Evolutionary conservation across 2,888 invertebrate genomes (phyloP).

Genomic region (Meandrusa payeni): DNA sequence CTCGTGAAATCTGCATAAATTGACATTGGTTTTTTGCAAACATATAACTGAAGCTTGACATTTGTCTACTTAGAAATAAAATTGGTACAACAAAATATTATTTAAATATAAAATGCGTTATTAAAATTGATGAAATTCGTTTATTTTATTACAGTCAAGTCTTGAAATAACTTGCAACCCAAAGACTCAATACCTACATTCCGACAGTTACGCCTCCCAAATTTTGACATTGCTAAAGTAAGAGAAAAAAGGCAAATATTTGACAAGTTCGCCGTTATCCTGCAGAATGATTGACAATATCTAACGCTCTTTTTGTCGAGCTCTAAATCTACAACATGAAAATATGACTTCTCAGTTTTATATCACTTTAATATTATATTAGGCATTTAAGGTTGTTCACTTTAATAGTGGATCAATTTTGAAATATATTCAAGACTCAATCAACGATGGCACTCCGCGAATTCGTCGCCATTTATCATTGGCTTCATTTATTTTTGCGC

Average conservation of each 20-base stretch:
- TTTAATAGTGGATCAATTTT: constrained; percentile 47
- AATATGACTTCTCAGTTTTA: background rate
- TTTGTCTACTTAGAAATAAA: too few species aligned
- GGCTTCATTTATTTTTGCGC: constrained; percentile 79
- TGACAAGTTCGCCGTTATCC: constrained; percentile 55
- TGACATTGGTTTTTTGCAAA: background rate
- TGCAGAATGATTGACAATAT: constrained; percentile 56
- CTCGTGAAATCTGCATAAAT: constrained; percentile 15
- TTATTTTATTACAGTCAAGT: constrained; percentile 50
- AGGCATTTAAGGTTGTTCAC: background rate
- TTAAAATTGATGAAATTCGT: constrained; percentile 33
- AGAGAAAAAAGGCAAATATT: constrained; percentile 52
- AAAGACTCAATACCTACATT: constrained; percentile 55
- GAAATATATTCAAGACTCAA: constrained; percentile 63
- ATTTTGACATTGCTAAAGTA: constrained; percentile 58
- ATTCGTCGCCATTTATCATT: constrained; percentile 76
- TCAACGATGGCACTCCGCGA: constrained; percentile 56
- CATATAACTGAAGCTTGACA: too few species aligned
- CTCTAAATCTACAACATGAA: constrained; percentile 9
- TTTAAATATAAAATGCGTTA: too few species aligned
- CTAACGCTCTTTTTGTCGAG: constrained; percentile 39
- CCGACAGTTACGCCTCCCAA: constrained; percentile 44
- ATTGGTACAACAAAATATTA: too few species aligned
- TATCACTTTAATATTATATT: background rate
- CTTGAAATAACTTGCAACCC: constrained; percentile 47